Conservation (phyloP, 2,797 vertebrate genomes). For the Sebastiscus albofasciatus region DNA sequence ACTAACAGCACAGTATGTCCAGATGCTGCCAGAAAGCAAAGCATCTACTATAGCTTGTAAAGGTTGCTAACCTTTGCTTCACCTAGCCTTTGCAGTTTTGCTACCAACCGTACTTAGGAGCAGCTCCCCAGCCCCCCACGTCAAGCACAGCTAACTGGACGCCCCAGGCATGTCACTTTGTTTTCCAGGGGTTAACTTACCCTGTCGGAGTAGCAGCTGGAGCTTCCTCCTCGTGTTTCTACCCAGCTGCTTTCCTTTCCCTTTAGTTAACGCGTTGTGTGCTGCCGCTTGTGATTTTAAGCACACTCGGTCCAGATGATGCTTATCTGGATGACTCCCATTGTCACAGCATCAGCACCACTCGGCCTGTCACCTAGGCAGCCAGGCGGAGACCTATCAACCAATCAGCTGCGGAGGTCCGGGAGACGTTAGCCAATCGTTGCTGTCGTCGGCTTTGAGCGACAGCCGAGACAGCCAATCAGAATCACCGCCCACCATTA, state of each 20-base stretch:
- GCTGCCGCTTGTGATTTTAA: conserved; percentile 33
- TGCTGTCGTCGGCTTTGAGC: accelerated
- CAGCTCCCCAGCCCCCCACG: conserved; percentile 30
- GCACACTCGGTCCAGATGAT: conserved; percentile 69
- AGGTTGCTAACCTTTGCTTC: conserved; percentile 22
- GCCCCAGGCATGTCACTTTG: conserved; percentile 25
- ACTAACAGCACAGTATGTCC: neutral
- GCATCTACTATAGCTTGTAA: neutral
- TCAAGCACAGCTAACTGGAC: conserved; percentile 6
- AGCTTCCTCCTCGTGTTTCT: conserved; percentile 26
- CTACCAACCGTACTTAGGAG: neutral
- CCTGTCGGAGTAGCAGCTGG: conserved; percentile 43
- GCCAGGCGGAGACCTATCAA: conserved; percentile 15
- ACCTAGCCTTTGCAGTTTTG: conserved; percentile 1
- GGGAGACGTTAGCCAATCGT: conserved; percentile 43
- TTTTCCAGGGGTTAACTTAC: conserved; percentile 45
- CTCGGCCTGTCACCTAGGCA: conserved; percentile 40
- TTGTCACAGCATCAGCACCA: conserved; percentile 81
- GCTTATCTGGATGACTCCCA: conserved; percentile 71
- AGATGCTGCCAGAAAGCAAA: neutral
- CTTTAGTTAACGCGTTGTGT: neutral
- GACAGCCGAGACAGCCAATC: conserved; percentile 40
- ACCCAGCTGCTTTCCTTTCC: conserved; percentile 17
- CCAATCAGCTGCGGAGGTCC: conserved; percentile 58
- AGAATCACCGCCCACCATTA: neutral